These are phyloP conservation scores for Phaenicophaeus curvirostris DNA, from an alignment of 2,797 vertebrate species.

Conservation along the genomic window DNA sequence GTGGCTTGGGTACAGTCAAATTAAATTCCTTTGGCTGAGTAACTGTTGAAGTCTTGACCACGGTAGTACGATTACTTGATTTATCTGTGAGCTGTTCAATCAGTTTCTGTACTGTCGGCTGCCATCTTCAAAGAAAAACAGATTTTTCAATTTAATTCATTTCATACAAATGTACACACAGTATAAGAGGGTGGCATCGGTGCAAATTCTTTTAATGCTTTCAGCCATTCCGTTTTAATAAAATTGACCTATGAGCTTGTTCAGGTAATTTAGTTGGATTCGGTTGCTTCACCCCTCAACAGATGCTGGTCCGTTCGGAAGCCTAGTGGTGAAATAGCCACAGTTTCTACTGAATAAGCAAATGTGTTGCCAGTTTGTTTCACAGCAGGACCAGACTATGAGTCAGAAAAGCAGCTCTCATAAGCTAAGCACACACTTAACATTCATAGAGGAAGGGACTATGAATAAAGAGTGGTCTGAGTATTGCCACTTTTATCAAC, in stretches of 20 bases:
- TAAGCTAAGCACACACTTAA: neutral
- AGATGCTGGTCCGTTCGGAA: neutral
- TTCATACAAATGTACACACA: neutral
- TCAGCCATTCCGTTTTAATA: neutral
- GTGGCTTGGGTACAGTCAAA: constrained; percentile 83
- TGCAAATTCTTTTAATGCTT: neutral
- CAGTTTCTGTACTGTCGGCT: constrained; percentile 82
- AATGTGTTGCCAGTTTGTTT: neutral
- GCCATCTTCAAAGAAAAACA: constrained; percentile 81
- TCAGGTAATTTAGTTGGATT: neutral
- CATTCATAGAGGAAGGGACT: neutral
- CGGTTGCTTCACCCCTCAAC: neutral
- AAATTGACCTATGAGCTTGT: neutral
- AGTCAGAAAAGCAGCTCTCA: neutral
- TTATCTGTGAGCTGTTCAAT: constrained; percentile 76
- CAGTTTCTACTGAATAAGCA: neutral
- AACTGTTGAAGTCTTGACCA: constrained; percentile 70
- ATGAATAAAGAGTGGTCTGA: neutral
- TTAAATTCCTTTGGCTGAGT: constrained; percentile 86
- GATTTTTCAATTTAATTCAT: neutral
- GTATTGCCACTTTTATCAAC: neutral
- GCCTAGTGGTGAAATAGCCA: neutral
- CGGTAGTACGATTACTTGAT: constrained; percentile 2
- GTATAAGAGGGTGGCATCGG: neutral
- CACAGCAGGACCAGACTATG: neutral